Evolutionary conservation across 1,140 invertebrate species (phyloP).

Genomic region (Drosophila grimshawi): DNA sequence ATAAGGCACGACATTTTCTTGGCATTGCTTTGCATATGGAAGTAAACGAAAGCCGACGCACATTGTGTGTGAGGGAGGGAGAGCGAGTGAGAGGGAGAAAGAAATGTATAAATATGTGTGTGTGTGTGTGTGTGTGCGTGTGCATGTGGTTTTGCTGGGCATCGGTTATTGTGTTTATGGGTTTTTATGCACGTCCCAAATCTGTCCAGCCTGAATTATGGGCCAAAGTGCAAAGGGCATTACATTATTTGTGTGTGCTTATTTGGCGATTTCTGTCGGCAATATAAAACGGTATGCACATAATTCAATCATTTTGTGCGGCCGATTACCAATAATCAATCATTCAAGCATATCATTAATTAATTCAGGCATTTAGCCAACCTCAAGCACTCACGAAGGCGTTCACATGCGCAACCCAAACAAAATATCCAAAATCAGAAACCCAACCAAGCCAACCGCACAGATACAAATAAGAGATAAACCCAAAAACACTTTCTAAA

Average conservation of each 20-base stretch:
- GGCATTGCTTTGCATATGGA: constrained; percentile 49
- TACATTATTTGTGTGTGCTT: constrained; percentile 31
- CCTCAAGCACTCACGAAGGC: constrained; percentile 52
- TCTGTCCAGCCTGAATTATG: constrained; percentile 70
- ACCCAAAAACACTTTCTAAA: constrained; percentile 31
- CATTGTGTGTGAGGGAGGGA: constrained; percentile 19
- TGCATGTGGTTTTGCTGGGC: constrained; percentile 12
- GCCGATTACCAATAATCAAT: constrained; percentile 68
- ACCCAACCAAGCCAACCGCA: constrained; percentile 8
- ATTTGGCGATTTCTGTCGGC: constrained; percentile 35
- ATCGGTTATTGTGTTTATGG: constrained; percentile 59
- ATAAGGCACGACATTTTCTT: constrained; percentile 50
- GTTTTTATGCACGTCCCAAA: constrained; percentile 55
- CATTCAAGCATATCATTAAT: constrained; percentile 80
- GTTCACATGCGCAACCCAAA: constrained; percentile 23
- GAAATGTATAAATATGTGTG: neutral
- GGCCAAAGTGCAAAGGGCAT: constrained; percentile 70
- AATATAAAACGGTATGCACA: constrained; percentile 44
- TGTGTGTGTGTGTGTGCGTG: neutral
- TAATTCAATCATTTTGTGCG: constrained; percentile 72
- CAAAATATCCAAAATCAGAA: neutral
- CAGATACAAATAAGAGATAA: constrained; percentile 46
- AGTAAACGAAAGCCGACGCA: constrained; percentile 8
- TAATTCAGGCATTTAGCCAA: constrained; percentile 76
- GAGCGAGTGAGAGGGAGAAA: neutral